phyloP scores from a whole-genome alignment of 2,888 invertebrate species.

The Parthenolecanium corni region DNA sequence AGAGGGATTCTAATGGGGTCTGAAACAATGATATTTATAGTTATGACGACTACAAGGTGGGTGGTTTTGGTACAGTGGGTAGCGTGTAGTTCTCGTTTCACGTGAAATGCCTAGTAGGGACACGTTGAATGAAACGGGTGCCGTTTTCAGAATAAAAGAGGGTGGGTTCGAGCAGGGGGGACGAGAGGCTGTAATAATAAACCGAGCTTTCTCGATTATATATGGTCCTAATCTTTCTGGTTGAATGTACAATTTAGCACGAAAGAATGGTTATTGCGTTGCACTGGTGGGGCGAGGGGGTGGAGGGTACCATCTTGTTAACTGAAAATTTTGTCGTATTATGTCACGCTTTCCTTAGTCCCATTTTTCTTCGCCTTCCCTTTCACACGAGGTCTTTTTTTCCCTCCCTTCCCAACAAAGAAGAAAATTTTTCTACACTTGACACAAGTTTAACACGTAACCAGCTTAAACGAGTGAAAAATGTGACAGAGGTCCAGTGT shows the following conservation, averaged over 20 bases:
- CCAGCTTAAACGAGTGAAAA: too few relatives aligned
- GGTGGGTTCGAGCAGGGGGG: too few relatives aligned
- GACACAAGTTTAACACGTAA: too few relatives aligned
- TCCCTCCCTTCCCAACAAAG: background rate
- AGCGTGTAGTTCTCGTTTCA: too few relatives aligned
- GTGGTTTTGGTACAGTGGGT: too few relatives aligned
- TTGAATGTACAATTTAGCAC: slow-evolving; percentile 18
- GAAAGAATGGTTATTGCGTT: background rate
- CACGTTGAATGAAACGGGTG: too few relatives aligned
- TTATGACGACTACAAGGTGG: slow-evolving; percentile 14
- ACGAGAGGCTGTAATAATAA: too few relatives aligned
- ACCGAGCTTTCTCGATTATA: too few relatives aligned
- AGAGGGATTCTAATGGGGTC: slow-evolving; percentile 16
- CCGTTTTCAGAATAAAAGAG: too few relatives aligned
- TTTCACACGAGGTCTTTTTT: background rate
- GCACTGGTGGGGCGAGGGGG: background rate
- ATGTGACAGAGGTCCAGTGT: too few relatives aligned
- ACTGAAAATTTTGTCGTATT: background rate
- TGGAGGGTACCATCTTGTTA: background rate
- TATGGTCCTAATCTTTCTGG: slow-evolving; percentile 20
- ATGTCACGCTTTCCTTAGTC: background rate
- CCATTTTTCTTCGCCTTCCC: background rate
- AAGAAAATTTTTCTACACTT: too few relatives aligned
- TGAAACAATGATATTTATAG: slow-evolving; percentile 23
- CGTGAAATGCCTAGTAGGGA: too few relatives aligned